A percentile compares a stretch with the other conserved stretches of the same genome.
Conservation (phyloP, 2,797 vertebrate genomes). For the Enteromius thamalakanensis region DNA sequence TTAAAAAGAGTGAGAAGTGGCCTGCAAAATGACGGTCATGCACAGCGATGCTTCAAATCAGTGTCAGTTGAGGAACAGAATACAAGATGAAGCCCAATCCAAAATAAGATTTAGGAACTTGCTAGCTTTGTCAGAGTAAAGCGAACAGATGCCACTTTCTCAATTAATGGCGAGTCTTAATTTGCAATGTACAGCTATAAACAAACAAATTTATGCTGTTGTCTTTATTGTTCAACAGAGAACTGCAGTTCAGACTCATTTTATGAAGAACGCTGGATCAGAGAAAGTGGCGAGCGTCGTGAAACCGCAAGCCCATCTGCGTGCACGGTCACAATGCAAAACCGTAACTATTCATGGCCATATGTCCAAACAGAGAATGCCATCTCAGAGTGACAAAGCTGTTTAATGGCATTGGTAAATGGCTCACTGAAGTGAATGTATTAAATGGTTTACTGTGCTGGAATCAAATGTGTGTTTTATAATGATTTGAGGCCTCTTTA, state of each 20-base stretch:
- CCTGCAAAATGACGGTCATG: conserved; percentile 17
- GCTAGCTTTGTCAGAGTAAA: conserved; percentile 57
- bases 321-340: conserved; percentile 62
- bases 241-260: conserved; percentile 59
- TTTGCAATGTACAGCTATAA: conserved; percentile 64
- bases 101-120: conserved; percentile 27
- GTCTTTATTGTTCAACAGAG: conserved; percentile 68
- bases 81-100: conserved; percentile 4
- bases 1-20: conserved; percentile 49
- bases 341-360: conserved; percentile 73
- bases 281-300: conserved; percentile 64
- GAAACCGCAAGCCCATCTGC: conserved; percentile 72
- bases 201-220: conserved; percentile 62
- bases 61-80: conserved; percentile 10
- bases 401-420: conserved; percentile 54
- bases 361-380: conserved; percentile 66
- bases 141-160: conserved; percentile 69
- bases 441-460: conserved; percentile 59
- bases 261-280: conserved; percentile 66
- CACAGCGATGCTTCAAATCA: conserved; percentile 34
- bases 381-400: conserved; percentile 51
- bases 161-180: conserved; percentile 66
- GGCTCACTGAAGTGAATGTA: conserved; percentile 59
- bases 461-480: conserved; percentile 57
- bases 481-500: conserved; percentile 56